Percentiles rank a stretch among this genome's conserved stretches.
Evolutionary conservation across 1,140 invertebrate species (phyloP).

Genomic region (Saccostrea cuccullata): DNA sequence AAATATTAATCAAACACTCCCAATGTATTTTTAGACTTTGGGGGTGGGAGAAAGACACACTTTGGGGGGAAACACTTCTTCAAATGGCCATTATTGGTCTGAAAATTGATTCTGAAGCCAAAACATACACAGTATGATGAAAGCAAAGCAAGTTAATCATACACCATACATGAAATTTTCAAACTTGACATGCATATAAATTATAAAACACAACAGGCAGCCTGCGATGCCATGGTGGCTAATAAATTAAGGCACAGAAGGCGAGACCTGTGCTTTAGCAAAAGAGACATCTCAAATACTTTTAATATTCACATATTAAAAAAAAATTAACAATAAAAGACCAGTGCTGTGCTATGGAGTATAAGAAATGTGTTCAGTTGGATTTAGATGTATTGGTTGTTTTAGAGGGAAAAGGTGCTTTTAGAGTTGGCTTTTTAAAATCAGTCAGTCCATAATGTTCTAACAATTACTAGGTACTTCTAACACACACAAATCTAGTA

Average conservation of each 20-base stretch:
- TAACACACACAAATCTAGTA: too few species aligned
- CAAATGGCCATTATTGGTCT: background rate
- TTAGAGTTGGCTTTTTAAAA: too few species aligned
- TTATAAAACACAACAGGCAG: background rate
- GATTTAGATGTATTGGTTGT: background rate
- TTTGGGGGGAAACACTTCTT: background rate
- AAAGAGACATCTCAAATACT: background rate
- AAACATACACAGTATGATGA: background rate
- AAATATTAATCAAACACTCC: background rate
- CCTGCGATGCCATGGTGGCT: background rate
- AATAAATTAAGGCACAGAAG: background rate
- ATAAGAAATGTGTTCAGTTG: background rate
- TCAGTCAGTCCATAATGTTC: too few species aligned
- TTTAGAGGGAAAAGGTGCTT: too few species aligned
- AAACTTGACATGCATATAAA: background rate
- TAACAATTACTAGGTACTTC: too few species aligned
- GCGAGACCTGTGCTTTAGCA: background rate
- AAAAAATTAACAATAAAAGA: background rate
- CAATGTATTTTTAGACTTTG: too few species aligned
- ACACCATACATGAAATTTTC: background rate
- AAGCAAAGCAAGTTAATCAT: constrained; percentile 10
- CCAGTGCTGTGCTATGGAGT: background rate
- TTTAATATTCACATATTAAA: background rate
- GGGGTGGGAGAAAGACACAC: background rate
- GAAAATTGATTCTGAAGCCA: background rate